Evolutionary conservation across 2,113 vertebrate genomes (phyloP).

Genomic region (Orcinus orca): DNA sequence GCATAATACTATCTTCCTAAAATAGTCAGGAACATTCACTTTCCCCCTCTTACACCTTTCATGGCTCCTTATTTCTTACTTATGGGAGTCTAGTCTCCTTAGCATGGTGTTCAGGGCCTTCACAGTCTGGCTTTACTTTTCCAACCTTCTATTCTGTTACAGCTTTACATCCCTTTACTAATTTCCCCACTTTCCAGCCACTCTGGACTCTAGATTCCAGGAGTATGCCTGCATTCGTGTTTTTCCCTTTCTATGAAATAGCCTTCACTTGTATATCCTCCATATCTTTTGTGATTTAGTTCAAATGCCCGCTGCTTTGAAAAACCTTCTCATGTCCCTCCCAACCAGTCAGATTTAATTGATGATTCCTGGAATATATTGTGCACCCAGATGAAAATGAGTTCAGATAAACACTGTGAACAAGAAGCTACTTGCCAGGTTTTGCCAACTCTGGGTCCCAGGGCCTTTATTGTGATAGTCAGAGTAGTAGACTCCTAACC

Average conservation of each 20-base stretch:
- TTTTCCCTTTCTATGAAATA: neutral
- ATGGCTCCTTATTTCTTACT: neutral
- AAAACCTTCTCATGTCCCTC: neutral
- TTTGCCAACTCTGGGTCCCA: neutral
- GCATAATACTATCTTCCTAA: neutral
- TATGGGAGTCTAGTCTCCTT: neutral
- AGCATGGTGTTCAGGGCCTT: neutral
- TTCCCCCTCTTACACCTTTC: neutral
- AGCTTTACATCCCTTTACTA: neutral
- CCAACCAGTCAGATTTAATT: neutral
- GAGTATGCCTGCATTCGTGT: neutral
- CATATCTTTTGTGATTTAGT: neutral
- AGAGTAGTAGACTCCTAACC: neutral
- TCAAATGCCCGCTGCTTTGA: neutral
- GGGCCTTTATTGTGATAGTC: neutral
- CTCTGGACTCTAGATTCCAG: neutral
- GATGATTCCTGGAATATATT: neutral
- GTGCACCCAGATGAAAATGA: neutral
- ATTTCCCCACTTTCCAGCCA: neutral
- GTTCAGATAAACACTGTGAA: neutral
- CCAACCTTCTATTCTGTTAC: neutral
- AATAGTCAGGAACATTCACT: neutral
- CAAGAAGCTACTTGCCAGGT: neutral
- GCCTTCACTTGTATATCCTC: neutral
- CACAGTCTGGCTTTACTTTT: neutral